phyloP scores from a whole-genome alignment of 1,140 invertebrate genomes.

The Brevipalpus yothersi region DNA sequence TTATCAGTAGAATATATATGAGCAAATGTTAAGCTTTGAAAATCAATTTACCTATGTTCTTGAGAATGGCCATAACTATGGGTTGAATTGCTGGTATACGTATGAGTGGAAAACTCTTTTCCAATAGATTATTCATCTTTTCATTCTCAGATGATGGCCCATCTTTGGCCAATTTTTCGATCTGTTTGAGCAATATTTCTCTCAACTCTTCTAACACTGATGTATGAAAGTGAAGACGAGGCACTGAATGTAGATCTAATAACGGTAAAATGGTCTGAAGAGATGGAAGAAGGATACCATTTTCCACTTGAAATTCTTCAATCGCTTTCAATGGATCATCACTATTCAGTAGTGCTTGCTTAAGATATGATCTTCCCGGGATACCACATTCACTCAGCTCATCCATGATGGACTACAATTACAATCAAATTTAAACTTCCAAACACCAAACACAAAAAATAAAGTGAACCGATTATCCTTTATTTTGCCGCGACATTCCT shows the following conservation, averaged over 20 bases:
- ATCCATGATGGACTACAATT: slow-evolving; percentile 14
- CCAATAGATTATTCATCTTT: slow-evolving; percentile 65
- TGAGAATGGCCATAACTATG: slow-evolving; percentile 80
- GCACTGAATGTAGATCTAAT: slow-evolving; percentile 72
- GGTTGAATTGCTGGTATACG: slow-evolving; percentile 58
- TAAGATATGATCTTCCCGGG: slow-evolving; percentile 58
- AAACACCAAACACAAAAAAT: too few species aligned
- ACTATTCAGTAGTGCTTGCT: slow-evolving; percentile 78
- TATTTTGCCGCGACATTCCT: too few species aligned
- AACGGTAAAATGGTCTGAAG: slow-evolving; percentile 75
- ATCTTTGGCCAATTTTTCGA: slow-evolving; percentile 58
- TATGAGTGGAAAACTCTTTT: slow-evolving; percentile 79
- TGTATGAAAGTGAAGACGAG: slow-evolving; percentile 73
- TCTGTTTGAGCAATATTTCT: slow-evolving; percentile 61
- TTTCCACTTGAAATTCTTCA: slow-evolving; percentile 60
- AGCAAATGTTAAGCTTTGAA: background rate
- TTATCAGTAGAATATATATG: too few species aligned
- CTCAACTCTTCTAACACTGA: slow-evolving; percentile 79
- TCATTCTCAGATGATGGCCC: slow-evolving; percentile 36
- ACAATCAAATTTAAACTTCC: too few species aligned
- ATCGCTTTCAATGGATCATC: slow-evolving; percentile 86
- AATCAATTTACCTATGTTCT: slow-evolving; percentile 37
- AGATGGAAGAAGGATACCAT: slow-evolving; percentile 61
- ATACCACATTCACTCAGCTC: slow-evolving; percentile 71
- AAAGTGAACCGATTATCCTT: too few species aligned